phyloP scores from a whole-genome alignment of 2,888 invertebrate genomes.

The Pollenia labialis region DNA sequence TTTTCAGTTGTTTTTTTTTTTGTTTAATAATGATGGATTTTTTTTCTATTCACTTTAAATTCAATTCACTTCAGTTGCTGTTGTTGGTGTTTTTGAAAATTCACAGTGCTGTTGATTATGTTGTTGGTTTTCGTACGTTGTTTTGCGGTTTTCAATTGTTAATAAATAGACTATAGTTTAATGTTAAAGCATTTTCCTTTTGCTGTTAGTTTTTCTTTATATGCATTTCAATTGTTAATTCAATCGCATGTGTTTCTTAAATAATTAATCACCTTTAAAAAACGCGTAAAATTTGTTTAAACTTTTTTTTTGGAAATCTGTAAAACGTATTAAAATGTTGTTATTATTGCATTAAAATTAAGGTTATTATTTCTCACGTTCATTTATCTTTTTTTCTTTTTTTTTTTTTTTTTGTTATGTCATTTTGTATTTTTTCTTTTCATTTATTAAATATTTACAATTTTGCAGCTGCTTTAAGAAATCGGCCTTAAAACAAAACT shows the following conservation, averaged over 20 bases:
- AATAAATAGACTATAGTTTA: slow-evolving; percentile 26
- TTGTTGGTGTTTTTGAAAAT: slow-evolving; percentile 21
- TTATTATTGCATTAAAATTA: not conserved
- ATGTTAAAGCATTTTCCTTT: slow-evolving; percentile 50
- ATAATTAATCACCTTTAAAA: slow-evolving; percentile 57
- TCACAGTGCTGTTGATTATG: slow-evolving; percentile 46
- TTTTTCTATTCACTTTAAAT: slow-evolving; percentile 21
- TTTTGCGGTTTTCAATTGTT: slow-evolving; percentile 38
- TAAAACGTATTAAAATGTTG: slow-evolving; percentile 19
- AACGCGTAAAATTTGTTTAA: slow-evolving; percentile 27
- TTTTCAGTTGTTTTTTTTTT: slow-evolving; percentile 14
- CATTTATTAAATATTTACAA: slow-evolving; percentile 39
- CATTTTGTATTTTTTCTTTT: slow-evolving; percentile 42
- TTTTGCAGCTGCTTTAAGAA: slow-evolving; percentile 62
- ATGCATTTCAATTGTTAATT: slow-evolving; percentile 54
- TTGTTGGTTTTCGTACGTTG: slow-evolving; percentile 27
- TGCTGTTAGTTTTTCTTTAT: slow-evolving; percentile 21
- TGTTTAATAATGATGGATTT: slow-evolving; percentile 57
- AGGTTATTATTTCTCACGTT: slow-evolving; percentile 52
- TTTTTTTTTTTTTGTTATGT: slow-evolving; percentile 11
- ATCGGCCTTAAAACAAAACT: slow-evolving; percentile 4
- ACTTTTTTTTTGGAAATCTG: slow-evolving; percentile 11
- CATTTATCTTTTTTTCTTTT: slow-evolving; percentile 16
- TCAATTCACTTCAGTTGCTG: slow-evolving; percentile 39
- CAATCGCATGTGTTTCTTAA: slow-evolving; percentile 33